Conservation (phyloP, 2,113 vertebrate genomes). For the Monopterus albus region DNA sequence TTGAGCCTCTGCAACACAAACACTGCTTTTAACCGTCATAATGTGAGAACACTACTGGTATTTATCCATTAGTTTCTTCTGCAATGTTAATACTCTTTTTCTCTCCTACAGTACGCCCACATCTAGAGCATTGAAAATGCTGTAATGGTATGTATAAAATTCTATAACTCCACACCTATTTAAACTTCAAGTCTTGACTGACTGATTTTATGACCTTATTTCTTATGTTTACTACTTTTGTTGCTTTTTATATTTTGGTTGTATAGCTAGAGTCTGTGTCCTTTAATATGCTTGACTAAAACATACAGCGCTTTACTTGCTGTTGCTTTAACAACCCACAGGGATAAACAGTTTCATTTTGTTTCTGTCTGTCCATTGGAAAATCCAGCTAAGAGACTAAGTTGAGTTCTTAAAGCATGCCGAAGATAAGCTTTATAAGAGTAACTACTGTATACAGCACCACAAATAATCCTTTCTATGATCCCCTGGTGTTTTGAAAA, state of each 20-base stretch:
- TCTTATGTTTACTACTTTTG: conserved; percentile 18
- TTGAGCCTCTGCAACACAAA: not conserved
- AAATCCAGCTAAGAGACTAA: not conserved
- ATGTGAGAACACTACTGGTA: not conserved
- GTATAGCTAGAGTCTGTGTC: not conserved
- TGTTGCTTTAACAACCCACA: not conserved
- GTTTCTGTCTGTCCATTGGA: conserved; percentile 1
- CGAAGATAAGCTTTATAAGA: not conserved
- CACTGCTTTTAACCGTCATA: not conserved
- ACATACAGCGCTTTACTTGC: not conserved
- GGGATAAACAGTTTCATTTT: not conserved
- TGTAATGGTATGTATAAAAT: not conserved
- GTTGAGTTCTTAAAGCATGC: not conserved
- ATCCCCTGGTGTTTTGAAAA: conserved; percentile 19
- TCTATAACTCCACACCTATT: conserved; percentile 10
- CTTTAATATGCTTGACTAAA: not conserved
- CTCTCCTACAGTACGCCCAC: not conserved
- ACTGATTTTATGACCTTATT: conserved; percentile 18
- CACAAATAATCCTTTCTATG: not conserved
- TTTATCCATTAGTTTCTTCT: conserved; percentile 4
- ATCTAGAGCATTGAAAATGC: not conserved
- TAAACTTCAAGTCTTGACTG: conserved; percentile 5
- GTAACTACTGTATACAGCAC: not conserved
- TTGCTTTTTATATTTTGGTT: conserved; percentile 19
- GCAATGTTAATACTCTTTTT: not conserved